Evolutionary conservation across 2,113 vertebrate species (phyloP).

Genomic region (Otocyon megalotis): DNA sequence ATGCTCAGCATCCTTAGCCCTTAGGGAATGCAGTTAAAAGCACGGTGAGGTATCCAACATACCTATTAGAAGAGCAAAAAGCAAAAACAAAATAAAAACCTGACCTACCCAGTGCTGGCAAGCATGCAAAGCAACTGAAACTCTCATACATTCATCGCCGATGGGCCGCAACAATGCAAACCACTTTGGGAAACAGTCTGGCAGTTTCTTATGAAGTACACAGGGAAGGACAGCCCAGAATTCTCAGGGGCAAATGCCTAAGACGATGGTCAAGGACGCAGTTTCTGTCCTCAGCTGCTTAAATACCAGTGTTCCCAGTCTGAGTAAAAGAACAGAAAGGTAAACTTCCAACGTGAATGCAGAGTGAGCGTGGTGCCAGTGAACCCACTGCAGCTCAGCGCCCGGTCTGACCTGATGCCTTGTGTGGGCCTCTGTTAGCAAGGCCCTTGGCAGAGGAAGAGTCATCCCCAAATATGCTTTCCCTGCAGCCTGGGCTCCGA

Average conservation of each 20-base stretch:
- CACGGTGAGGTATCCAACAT: neutral
- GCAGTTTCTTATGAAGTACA: neutral
- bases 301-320: neutral
- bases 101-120: neutral
- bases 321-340: neutral
- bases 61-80: neutral
- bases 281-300: neutral
- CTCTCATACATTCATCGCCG: accelerated
- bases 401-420: neutral
- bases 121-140: neutral
- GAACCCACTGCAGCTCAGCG: too few relatives aligned
- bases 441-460: neutral
- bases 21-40: neutral
- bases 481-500: accelerated
- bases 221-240: neutral
- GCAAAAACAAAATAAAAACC: neutral
- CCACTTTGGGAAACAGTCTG: neutral
- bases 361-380: too few relatives aligned
- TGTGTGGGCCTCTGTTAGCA: neutral
- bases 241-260: neutral
- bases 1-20: neutral
- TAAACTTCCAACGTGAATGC: neutral
- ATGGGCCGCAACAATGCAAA: neutral
- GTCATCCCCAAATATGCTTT: neutral
- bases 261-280: neutral